phyloP scores from a whole-genome alignment of 2,113 vertebrate species.

The Periophthalmus modestus region DNA sequence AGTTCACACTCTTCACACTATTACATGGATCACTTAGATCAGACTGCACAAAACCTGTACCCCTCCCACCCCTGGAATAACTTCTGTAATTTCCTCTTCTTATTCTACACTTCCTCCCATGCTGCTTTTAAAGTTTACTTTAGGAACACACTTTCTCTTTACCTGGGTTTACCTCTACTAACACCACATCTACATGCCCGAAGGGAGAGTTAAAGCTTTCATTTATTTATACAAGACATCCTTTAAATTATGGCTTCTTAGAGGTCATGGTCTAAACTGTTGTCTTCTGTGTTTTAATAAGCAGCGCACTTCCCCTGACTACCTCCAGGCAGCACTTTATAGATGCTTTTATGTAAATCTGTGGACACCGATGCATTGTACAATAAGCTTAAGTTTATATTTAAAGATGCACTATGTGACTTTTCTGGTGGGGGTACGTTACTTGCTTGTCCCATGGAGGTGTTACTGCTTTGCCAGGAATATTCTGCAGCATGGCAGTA shows the following conservation, averaged over 20 bases:
- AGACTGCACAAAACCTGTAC: background rate
- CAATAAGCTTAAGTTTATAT: background rate
- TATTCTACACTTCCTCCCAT: background rate
- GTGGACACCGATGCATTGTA: background rate
- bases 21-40: background rate
- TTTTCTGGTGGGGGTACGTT: too few relatives aligned
- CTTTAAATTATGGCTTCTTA: conserved; percentile 8
- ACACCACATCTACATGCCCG: background rate
- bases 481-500: too few relatives aligned
- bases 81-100: background rate
- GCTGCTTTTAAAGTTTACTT: background rate
- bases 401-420: background rate
- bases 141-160: conserved; percentile 1
- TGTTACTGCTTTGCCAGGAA: too few relatives aligned
- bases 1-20: too few relatives aligned
- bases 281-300: conserved; percentile 20
- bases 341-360: background rate
- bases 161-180: background rate
- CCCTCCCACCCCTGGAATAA: background rate
- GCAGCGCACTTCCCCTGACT: conserved; percentile 8
- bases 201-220: conserved; percentile 11
- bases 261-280: conserved; percentile 11
- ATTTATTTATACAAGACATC: conserved; percentile 12
- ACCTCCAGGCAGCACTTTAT: background rate
- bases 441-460: too few relatives aligned